Evolutionary conservation across 2,113 vertebrate genomes (phyloP).

Genomic region (Sylvia atricapilla): DNA sequence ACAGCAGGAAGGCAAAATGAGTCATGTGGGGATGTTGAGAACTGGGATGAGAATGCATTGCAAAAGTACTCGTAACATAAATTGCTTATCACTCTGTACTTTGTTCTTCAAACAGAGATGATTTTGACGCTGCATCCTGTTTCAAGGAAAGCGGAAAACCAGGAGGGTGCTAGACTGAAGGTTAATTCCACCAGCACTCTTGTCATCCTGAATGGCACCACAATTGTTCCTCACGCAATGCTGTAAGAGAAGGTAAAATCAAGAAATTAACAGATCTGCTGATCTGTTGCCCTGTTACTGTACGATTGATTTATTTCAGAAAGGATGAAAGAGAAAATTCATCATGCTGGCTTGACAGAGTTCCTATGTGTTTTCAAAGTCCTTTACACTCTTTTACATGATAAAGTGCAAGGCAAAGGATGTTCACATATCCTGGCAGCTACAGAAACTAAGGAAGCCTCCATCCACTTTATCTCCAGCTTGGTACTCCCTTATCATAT

Average conservation of each 20-base stretch:
- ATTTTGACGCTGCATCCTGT: background rate
- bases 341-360: background rate
- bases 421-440: background rate
- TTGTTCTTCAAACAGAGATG: background rate
- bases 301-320: background rate
- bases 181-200: background rate
- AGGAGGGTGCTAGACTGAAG: background rate
- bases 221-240: background rate
- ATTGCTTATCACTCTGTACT: slow-evolving; percentile 14
- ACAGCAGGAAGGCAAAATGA: slow-evolving; percentile 29
- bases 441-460: background rate
- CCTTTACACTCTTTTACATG: background rate
- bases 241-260: background rate
- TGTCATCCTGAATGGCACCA: background rate
- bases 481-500: background rate
- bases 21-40: slow-evolving; percentile 29
- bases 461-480: background rate
- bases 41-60: slow-evolving; percentile 20
- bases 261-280: background rate
- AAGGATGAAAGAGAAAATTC: background rate
- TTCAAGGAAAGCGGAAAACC: background rate
- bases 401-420: background rate
- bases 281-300: background rate
- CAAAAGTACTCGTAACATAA: background rate
- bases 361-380: background rate